phyloP scores from a whole-genome alignment of 2,888 invertebrate genomes.

The Germaria angustata region DNA sequence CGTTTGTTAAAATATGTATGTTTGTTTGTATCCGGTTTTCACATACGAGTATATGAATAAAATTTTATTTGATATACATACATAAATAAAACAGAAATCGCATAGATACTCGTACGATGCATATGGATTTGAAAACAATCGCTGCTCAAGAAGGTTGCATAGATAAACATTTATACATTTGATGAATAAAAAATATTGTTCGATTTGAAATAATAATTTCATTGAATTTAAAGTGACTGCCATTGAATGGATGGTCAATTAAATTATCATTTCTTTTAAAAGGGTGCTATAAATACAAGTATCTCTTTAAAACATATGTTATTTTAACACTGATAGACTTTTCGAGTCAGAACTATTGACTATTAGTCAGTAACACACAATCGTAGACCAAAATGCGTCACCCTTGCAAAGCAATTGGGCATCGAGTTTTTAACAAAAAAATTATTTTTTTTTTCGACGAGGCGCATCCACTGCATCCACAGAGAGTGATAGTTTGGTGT shows the following conservation, averaged over 20 bases:
- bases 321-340: no score
- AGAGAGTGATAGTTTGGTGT: no score
- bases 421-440: no score
- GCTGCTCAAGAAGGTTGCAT: slow-evolving; percentile 20
- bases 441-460: no score
- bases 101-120: background rate
- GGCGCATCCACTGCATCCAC: no score
- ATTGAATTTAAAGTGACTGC: background rate
- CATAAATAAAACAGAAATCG: background rate
- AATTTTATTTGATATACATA: background rate
- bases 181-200: background rate
- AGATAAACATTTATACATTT: background rate
- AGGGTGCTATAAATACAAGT: no score
- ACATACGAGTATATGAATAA: background rate
- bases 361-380: no score
- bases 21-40: slow-evolving; percentile 33
- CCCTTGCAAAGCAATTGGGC: no score
- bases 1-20: background rate
- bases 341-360: no score
- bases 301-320: no score
- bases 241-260: background rate
- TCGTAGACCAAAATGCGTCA: no score
- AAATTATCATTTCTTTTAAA: background rate
- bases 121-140: slow-evolving; percentile 1
- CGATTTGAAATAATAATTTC: background rate